Conservation (phyloP, 2,797 vertebrate genomes). For the Argyrosomus regius region DNA sequence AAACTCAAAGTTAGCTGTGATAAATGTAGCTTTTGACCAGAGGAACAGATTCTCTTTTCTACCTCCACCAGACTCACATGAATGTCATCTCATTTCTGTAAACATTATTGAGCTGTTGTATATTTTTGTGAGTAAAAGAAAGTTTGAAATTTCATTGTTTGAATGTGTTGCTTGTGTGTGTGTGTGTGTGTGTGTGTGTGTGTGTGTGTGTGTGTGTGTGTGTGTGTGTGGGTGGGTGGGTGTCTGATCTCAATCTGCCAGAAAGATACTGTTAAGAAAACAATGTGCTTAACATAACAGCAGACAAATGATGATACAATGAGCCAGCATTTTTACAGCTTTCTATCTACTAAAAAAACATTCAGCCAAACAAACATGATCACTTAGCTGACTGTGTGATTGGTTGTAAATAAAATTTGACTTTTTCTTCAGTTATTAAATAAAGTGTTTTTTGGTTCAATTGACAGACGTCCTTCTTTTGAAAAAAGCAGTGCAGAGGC, state of each 20-base stretch:
- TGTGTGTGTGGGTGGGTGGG: not conserved
- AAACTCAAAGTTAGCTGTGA: conserved; percentile 20
- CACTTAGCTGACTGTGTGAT: too few relatives aligned
- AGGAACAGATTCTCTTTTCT: conserved; percentile 43
- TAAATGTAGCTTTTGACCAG: not conserved
- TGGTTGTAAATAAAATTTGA: not conserved
- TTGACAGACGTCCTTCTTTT: not conserved
- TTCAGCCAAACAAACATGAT: too few relatives aligned
- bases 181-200: not conserved
- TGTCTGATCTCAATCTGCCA: not conserved
- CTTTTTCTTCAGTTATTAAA: not conserved
- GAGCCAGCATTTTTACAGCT: not conserved
- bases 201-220: not conserved
- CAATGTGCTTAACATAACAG: not conserved
- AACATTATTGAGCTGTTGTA: conserved; percentile 50
- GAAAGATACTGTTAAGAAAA: not conserved
- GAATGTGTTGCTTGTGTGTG: conserved; percentile 6
- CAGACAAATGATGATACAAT: not conserved
- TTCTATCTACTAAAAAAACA: not conserved
- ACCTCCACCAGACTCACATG: conserved; percentile 63
- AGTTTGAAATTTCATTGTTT: conserved; percentile 18
- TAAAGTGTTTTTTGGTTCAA: not conserved
- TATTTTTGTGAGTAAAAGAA: conserved; percentile 55
- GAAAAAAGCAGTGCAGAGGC: not conserved
- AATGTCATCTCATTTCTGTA: conserved; percentile 64